These are phyloP conservation scores for Drosophila longiperda DNA, from an alignment of 2,888 invertebrate species.

Conservation along the genomic window DNA sequence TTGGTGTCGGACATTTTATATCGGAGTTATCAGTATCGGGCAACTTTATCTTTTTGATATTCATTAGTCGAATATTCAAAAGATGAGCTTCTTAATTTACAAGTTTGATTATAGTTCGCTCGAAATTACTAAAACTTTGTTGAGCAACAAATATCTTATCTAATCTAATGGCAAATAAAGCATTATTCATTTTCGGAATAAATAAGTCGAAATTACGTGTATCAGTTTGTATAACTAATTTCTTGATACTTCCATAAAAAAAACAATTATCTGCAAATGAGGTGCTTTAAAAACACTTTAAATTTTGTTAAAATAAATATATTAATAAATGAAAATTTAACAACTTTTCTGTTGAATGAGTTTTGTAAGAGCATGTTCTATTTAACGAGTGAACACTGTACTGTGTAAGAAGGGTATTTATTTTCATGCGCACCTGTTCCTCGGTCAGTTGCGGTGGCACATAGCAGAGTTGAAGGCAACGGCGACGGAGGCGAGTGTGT, in stretches of 20 bases:
- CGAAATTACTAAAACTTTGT: not conserved
- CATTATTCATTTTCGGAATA: not conserved
- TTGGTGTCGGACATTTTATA: not conserved
- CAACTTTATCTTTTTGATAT: not conserved
- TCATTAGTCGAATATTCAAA: not conserved
- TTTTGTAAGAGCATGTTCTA: not conserved
- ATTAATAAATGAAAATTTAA: not conserved
- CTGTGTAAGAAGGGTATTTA: not conserved
- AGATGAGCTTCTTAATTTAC: not conserved
- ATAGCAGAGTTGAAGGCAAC: slow-evolving; percentile 58
- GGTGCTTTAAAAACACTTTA: not conserved
- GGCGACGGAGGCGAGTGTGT: slow-evolving; percentile 52
- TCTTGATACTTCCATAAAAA: not conserved
- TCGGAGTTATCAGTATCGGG: too few species aligned
- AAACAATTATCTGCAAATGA: not conserved
- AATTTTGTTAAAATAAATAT: not conserved
- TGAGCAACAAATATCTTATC: not conserved
- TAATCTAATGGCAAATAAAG: not conserved
- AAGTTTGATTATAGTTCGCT: not conserved
- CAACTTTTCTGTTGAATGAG: not conserved
- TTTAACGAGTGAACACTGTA: not conserved
- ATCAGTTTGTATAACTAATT: not conserved
- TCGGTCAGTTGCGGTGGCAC: slow-evolving; percentile 43
- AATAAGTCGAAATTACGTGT: not conserved
- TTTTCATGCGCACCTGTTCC: slow-evolving; percentile 39